Evolutionary conservation across 2,888 invertebrate genomes (phyloP).

Genomic region (Rhamphomyia laevipes): DNA sequence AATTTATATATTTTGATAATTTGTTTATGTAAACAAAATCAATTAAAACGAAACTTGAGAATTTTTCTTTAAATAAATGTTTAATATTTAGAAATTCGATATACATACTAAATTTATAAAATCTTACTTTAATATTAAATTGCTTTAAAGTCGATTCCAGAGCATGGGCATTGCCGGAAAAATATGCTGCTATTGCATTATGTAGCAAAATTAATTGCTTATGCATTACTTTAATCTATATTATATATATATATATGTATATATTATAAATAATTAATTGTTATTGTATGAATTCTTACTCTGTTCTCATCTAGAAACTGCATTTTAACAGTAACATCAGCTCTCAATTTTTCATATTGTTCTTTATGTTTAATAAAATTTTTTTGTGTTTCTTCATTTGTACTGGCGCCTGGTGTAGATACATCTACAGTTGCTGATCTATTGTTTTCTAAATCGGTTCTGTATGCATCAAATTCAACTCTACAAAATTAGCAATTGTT

Average conservation of each 20-base stretch:
- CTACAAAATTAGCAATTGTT: constrained; percentile 37
- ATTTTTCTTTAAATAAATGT: neutral
- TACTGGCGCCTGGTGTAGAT: constrained; percentile 23
- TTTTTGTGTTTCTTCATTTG: constrained; percentile 67
- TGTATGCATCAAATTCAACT: constrained; percentile 96
- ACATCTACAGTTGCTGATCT: constrained; percentile 43
- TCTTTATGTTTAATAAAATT: constrained; percentile 77
- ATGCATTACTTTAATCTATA: constrained; percentile 97
- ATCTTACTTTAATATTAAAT: constrained; percentile 74
- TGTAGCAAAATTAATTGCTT: constrained; percentile 92
- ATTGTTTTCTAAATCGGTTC: constrained; percentile 81
- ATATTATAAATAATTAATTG: neutral
- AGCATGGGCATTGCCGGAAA: constrained; percentile 89
- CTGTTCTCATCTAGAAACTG: constrained; percentile 95
- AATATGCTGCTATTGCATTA: constrained; percentile 93
- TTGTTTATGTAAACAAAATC: neutral
- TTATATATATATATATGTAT: constrained; percentile 12
- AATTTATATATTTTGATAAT: neutral
- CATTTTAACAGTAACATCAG: constrained; percentile 91
- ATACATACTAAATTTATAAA: neutral
- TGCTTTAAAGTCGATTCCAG: constrained; percentile 89
- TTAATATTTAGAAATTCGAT: neutral
- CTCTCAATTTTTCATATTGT: constrained; percentile 83
- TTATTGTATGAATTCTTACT: too few relatives aligned
- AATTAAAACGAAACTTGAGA: neutral